phyloP scores from a whole-genome alignment of 2,888 invertebrate genomes.

The Mesochorus sp. region DNA sequence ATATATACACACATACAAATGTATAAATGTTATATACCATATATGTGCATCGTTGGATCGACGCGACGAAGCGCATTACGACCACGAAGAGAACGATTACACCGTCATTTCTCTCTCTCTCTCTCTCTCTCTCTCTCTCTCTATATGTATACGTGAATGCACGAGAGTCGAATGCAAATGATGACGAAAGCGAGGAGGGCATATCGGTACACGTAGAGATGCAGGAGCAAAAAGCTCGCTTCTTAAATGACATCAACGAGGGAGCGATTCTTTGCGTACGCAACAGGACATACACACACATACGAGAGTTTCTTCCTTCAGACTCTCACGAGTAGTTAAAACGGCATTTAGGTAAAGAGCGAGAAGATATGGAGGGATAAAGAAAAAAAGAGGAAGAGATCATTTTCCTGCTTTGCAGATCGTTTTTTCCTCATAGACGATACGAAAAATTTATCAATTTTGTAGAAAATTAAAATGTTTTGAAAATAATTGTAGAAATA shows the following conservation, averaged over 20 bases:
- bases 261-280: conserved; percentile 17
- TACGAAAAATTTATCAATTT: background rate
- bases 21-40: background rate
- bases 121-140: background rate
- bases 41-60: conserved; percentile 51
- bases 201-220: conserved; percentile 7
- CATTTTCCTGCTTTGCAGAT: conserved; percentile 28
- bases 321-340: conserved; percentile 60
- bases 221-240: conserved; percentile 23
- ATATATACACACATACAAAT: conserved; percentile 17
- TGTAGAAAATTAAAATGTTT: background rate
- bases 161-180: conserved; percentile 66
- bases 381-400: conserved; percentile 23
- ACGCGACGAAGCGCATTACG: conserved; percentile 53
- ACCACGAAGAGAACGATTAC: conserved; percentile 59
- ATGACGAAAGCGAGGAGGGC: conserved; percentile 60
- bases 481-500: no score
- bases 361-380: background rate
- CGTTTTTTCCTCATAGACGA: conserved; percentile 30
- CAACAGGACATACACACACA: conserved; percentile 38
- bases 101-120: conserved; percentile 25
- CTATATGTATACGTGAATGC: conserved; percentile 27
- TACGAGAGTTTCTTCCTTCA: conserved; percentile 1
- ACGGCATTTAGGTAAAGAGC: conserved; percentile 23
- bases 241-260: conserved; percentile 48